A percentile compares a stretch with the other conserved stretches of the same genome.
These are phyloP conservation scores for Tetranychus piercei DNA, from an alignment of 2,888 invertebrate species.

Conservation along the genomic window DNA sequence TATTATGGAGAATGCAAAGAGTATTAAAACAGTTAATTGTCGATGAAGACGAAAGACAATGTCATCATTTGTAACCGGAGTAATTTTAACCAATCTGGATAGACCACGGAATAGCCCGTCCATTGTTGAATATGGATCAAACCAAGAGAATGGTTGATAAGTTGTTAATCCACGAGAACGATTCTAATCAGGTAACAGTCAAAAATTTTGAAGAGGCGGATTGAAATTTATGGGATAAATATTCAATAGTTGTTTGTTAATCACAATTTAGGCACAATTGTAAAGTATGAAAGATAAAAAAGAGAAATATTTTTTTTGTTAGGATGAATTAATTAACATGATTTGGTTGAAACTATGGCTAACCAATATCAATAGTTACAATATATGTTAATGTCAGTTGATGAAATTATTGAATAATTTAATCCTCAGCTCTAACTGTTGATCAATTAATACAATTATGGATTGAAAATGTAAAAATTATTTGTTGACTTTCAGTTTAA, in stretches of 20 bases:
- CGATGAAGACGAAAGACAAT: constrained; percentile 81
- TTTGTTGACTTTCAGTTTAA: not conserved
- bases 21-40: constrained; percentile 65
- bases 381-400: not conserved
- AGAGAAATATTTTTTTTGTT: not conserved
- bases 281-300: not conserved
- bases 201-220: not conserved
- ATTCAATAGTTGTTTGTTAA: no score
- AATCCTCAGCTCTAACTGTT: not conserved
- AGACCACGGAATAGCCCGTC: constrained; percentile 1
- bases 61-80: constrained; percentile 78
- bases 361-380: not conserved
- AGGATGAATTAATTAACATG: not conserved
- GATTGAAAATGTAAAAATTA: not conserved
- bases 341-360: not conserved
- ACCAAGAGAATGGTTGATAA: not conserved
- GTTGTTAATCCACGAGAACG: not conserved
- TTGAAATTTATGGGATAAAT: no score
- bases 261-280: not conserved
- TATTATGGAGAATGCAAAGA: constrained; percentile 75
- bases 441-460: not conserved
- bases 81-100: constrained; percentile 51
- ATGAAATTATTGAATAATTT: not conserved
- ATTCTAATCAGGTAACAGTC: not conserved
- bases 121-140: not conserved